Evolutionary conservation across 2,113 vertebrate genomes (phyloP).

Genomic region (Gadus chalcogrammus): DNA sequence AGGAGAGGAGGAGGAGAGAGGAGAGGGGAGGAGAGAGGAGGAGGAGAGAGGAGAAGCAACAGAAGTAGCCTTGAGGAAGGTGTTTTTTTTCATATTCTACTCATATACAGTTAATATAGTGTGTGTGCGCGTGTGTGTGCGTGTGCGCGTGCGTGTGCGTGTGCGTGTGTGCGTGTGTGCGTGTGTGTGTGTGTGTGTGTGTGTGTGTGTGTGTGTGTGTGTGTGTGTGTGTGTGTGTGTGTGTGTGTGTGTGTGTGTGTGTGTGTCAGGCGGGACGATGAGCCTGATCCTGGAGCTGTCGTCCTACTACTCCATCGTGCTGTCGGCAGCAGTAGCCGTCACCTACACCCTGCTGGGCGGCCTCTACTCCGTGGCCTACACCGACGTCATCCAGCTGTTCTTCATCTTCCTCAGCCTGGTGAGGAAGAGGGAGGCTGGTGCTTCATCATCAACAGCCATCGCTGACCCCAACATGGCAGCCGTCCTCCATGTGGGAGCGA

Average conservation of each 20-base stretch:
- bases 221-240: no score
- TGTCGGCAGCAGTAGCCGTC: conserved; percentile 38
- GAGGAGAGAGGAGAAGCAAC: no score
- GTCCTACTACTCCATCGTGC: conserved; percentile 52
- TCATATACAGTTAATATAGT: no score
- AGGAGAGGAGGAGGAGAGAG: background rate
- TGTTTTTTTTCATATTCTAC: no score
- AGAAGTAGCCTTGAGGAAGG: no score
- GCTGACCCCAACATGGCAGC: no score
- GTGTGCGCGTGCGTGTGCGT: no score
- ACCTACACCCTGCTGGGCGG: conserved; percentile 37
- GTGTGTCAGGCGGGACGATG: conserved; percentile 63
- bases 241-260: background rate
- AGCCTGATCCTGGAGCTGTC: conserved; percentile 64
- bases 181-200: no score
- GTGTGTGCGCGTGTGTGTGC: background rate
- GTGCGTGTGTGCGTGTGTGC: background rate
- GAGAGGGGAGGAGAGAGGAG: no score
- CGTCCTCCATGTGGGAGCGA: no score
- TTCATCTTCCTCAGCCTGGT: conserved; percentile 51
- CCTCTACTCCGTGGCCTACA: conserved; percentile 17
- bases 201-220: background rate
- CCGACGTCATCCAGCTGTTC: no score
- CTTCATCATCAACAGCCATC: no score
- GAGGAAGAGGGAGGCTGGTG: conserved; percentile 35